Evolutionary conservation across 1,140 invertebrate genomes (phyloP), one percentile per base, ranked within the genome.

Genomic region (Cephus cinctus): DNA sequence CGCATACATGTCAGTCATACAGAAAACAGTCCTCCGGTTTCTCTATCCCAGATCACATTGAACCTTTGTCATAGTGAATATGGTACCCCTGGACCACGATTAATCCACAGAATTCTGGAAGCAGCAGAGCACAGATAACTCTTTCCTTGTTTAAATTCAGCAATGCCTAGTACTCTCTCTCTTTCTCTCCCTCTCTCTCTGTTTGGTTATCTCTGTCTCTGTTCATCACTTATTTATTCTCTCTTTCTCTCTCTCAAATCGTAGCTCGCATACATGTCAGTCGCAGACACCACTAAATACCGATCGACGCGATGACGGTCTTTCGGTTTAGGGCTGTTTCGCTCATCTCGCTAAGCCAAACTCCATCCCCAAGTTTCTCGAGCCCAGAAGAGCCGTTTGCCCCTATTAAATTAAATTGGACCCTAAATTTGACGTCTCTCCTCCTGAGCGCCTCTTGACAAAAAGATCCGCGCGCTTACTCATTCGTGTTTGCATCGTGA

Each of bases 341-440:
- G 59, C 55, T 57, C 60, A 52, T 53, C 58, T 56, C 55, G 52
- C n/a, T n/a, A n/a, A n/a, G n/a, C n/a, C n/a, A n/a, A 55, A 58
- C 53, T 59, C 42, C 57, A 56, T 57, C 44, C 39, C 56, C 50
- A n/a, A n/a, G n/a, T 50, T 50, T 44, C 54, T 57, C 50, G 47
- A 32, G 18, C 44, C 44, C 53, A 12, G 22, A 25, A 40, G 22
- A 31, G 40, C 45, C 56, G 56, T 53, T 67, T 57, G 47, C 58
- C 60, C 59, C 65, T 59, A 73, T 73, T 71, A 73, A 69, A 73
- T 72, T 72, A 71, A 72, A 73, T 71, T 68, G 56, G 58, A 67
- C 71, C 71, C 69, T 62, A 68, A 68, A 64, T 69, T 68, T 63
- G 50, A 30, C 57, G 50, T 44, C 39, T 45, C 32, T 55, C 40